Conservation (phyloP, 2,797 vertebrate species). For the Falco berigora region DNA sequence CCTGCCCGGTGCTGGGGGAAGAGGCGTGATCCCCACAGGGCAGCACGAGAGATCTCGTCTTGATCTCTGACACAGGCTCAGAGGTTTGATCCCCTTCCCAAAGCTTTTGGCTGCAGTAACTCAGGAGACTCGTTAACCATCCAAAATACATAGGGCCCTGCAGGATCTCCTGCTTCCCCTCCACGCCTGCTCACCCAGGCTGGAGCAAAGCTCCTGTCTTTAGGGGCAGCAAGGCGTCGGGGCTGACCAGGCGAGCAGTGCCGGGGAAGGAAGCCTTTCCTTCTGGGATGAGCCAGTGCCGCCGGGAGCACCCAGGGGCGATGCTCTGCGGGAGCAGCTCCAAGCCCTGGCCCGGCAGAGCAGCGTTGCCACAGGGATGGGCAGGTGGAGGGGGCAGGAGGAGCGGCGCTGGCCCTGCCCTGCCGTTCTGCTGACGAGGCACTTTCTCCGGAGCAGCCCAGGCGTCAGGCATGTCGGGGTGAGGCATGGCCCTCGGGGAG, state of each 20-base stretch:
- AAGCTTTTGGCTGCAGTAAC: not conserved
- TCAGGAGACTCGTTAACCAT: not conserved
- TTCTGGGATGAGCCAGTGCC: not conserved
- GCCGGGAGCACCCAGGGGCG: not conserved
- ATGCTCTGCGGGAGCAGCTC: not conserved
- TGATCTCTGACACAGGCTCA: not conserved
- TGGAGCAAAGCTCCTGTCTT: not conserved
- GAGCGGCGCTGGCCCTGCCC: not conserved
- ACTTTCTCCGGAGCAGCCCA: not conserved
- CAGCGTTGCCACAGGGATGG: not conserved
- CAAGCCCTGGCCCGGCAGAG: not conserved
- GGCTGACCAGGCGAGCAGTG: rapidly evolving
- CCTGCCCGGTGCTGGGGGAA: not conserved
- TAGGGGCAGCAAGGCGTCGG: not conserved
- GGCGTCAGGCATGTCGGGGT: not conserved
- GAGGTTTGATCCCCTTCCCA: not conserved
- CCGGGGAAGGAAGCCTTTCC: not conserved
- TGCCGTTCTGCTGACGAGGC: not conserved
- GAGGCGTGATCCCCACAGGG: rapidly evolving
- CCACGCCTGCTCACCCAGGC: not conserved
- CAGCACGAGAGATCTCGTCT: not conserved
- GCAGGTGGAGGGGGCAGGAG: not conserved
- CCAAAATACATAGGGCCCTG: not conserved
- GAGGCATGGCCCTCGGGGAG: not conserved
- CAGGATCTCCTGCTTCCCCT: not conserved